phyloP scores from a whole-genome alignment of 2,113 vertebrate genomes.

The Cyprinodon tularosa region DNA sequence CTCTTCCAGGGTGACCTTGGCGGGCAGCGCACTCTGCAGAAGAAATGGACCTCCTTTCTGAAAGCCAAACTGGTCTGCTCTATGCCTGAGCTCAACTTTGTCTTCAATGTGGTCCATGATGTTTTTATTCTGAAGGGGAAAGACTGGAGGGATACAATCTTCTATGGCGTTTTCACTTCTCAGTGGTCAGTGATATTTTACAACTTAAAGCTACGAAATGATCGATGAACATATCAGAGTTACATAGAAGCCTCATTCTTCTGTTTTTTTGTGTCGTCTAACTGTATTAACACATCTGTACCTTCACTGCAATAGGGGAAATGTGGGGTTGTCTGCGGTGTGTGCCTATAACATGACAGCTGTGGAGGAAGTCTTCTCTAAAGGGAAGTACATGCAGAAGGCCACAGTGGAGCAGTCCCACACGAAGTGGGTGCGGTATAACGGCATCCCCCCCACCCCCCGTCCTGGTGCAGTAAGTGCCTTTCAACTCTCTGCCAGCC shows the following conservation, averaged over 20 bases:
- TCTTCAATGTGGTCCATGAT: constrained; percentile 95
- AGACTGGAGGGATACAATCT: constrained; percentile 83
- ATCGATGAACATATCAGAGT: background rate
- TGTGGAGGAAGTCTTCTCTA: constrained; percentile 90
- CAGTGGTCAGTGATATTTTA: constrained; percentile 87
- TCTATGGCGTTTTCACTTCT: constrained; percentile 94
- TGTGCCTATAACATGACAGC: constrained; percentile 89
- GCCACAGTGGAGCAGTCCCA: constrained; percentile 93
- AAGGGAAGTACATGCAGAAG: constrained; percentile 97
- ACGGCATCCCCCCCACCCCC: constrained; percentile 86
- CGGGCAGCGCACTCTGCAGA: constrained; percentile 92
- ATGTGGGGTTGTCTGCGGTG: constrained; percentile 93
- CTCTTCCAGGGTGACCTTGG: constrained; percentile 88
- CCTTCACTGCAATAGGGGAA: constrained; percentile 81
- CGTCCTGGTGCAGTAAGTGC: constrained; percentile 92
- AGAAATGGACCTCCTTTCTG: constrained; percentile 98
- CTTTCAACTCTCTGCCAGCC: background rate
- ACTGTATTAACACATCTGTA: background rate
- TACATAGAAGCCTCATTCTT: background rate
- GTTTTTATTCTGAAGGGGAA: constrained; percentile 88
- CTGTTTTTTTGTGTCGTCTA: background rate
- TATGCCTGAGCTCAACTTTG: constrained; percentile 89
- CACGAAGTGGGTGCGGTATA: constrained; percentile 95
- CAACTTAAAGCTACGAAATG: background rate
- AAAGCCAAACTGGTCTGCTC: constrained; percentile 95